Evolutionary conservation across 2,888 invertebrate species (phyloP).

Genomic region (Pristionchus arcanus): DNA sequence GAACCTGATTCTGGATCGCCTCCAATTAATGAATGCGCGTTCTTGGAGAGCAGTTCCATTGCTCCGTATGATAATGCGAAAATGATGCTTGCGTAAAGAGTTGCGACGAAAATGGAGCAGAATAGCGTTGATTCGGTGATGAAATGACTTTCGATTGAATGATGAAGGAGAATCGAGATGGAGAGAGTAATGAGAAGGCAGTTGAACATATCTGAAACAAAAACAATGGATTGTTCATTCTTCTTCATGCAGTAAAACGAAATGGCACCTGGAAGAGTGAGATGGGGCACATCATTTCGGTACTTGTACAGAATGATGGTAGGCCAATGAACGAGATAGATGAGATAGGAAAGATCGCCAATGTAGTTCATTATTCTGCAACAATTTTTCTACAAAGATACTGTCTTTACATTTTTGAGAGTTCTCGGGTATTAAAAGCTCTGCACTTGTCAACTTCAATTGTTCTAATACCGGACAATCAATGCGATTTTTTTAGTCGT

Average conservation of each 20-base stretch:
- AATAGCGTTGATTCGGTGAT: too few species aligned
- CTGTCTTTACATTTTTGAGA: too few species aligned
- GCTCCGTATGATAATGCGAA: not conserved
- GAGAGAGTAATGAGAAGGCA: too few species aligned
- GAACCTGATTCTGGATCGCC: not conserved
- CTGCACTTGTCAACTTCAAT: too few species aligned
- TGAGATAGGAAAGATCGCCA: constrained; percentile 45
- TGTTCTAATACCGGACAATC: too few species aligned
- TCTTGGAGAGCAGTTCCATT: not conserved
- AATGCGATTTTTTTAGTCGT: not conserved
- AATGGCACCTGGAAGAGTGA: constrained; percentile 12
- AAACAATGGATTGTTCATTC: too few species aligned
- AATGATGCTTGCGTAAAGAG: not conserved
- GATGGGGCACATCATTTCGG: not conserved
- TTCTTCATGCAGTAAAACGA: too few species aligned
- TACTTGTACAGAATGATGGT: constrained; percentile 44
- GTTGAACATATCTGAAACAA: too few species aligned
- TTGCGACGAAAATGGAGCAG: not conserved
- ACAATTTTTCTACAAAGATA: too few species aligned
- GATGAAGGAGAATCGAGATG: too few species aligned
- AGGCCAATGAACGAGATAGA: constrained; percentile 48
- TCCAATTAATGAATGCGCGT: not conserved
- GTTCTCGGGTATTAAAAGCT: too few species aligned
- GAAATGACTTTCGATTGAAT: too few species aligned
- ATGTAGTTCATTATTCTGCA: constrained; percentile 38